Evolutionary conservation across 2,888 invertebrate genomes (phyloP).

Genomic region (Cataglyphis altisquamis): DNA sequence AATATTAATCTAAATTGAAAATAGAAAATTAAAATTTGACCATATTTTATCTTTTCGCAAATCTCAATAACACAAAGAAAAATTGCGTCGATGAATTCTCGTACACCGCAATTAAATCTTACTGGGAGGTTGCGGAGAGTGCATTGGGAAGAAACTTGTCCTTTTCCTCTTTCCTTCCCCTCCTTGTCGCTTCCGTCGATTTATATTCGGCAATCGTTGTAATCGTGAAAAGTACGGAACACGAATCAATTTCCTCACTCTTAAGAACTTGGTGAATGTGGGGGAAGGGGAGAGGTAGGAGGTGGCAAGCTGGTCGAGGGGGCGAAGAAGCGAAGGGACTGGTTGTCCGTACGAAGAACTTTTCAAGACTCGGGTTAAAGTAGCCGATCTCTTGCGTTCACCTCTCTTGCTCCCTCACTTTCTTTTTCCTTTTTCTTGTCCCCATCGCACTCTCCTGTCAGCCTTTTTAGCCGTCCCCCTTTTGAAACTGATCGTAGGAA

Average conservation of each 20-base stretch:
- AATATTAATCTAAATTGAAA: neutral
- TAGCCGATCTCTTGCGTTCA: conserved; percentile 68
- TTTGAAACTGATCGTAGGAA: conserved; percentile 82
- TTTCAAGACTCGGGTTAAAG: conserved; percentile 79
- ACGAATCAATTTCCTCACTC: conserved; percentile 75
- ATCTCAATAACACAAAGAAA: neutral
- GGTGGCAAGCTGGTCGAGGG: conserved; percentile 52
- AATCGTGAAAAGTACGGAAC: conserved; percentile 77
- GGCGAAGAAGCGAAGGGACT: conserved; percentile 46
- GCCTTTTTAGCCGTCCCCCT: conserved; percentile 42
- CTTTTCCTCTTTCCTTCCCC: neutral
- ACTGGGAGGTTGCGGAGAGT: neutral
- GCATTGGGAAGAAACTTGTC: conserved; percentile 27
- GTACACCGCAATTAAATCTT: conserved; percentile 46
- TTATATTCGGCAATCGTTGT: conserved; percentile 77
- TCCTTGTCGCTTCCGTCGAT: conserved; percentile 64
- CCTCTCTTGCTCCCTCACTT: conserved; percentile 20
- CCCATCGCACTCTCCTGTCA: neutral
- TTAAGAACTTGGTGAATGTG: conserved; percentile 12
- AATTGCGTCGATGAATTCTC: conserved; percentile 10
- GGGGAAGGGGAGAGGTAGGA: conserved; percentile 57
- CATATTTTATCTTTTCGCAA: neutral
- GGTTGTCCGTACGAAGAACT: conserved; percentile 76
- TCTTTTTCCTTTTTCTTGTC: conserved; percentile 28
- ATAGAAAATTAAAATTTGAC: neutral